Conservation (phyloP, 2,888 invertebrate genomes). For the Agonopterix subpropinquella region DNA sequence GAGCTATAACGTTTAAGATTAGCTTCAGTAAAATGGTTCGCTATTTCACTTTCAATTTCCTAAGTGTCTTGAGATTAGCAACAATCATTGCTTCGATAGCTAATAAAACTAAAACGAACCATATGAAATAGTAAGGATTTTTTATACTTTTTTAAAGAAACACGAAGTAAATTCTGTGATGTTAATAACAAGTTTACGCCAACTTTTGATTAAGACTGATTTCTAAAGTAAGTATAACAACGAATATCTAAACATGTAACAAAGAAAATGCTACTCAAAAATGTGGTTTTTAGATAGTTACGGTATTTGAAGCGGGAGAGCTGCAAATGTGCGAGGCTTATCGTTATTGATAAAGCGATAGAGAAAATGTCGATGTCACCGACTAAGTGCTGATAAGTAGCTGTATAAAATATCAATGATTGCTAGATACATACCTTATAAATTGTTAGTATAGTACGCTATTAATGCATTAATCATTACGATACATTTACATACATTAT, state of each 20-base stretch:
- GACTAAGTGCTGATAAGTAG: slow-evolving; percentile 32
- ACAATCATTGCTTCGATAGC: slow-evolving; percentile 2
- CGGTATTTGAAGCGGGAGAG: slow-evolving; percentile 2
- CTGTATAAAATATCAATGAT: neutral
- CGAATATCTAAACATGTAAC: neutral
- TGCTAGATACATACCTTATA: too few species aligned
- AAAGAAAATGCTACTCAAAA: too few species aligned
- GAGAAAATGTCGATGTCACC: slow-evolving; percentile 27
- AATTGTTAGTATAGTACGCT: too few species aligned
- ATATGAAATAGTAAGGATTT: too few species aligned
- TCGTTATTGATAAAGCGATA: slow-evolving; percentile 15
- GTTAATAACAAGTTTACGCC: too few species aligned
- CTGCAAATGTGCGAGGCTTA: slow-evolving; percentile 9
- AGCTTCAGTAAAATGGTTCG: slow-evolving; percentile 13
- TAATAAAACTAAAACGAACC: too few species aligned
- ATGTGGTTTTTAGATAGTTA: neutral
- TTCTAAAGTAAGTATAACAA: too few species aligned
- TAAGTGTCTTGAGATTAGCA: slow-evolving; percentile 7
- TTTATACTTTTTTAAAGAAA: too few species aligned
- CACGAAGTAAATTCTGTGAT: too few species aligned
- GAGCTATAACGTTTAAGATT: slow-evolving; percentile 17
- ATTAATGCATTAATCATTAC: too few species aligned
- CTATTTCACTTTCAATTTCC: slow-evolving; percentile 22
- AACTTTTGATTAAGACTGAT: too few species aligned
- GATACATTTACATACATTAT: too few species aligned